phyloP scores from a whole-genome alignment of 2,888 invertebrate species.

The Hypolimnas misippus region DNA sequence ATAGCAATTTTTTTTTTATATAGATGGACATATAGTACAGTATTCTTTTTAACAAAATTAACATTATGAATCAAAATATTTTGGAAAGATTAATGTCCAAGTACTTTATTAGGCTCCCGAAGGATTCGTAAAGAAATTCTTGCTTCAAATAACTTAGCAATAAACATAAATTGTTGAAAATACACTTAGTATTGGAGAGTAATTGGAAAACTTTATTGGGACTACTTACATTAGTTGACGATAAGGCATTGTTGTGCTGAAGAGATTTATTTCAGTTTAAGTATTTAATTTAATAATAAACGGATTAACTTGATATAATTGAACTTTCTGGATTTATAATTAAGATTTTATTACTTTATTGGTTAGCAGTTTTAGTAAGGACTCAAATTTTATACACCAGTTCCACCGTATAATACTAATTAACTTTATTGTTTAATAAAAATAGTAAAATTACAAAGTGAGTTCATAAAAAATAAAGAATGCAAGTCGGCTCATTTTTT shows the following conservation, averaged over 20 bases:
- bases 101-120: neutral
- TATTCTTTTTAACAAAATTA: neutral
- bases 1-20: too few relatives aligned
- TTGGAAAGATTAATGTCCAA: neutral
- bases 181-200: slow-evolving; percentile 35
- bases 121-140: slow-evolving; percentile 27
- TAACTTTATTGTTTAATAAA: neutral
- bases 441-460: neutral
- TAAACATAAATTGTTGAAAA: slow-evolving; percentile 46
- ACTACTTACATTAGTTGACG: slow-evolving; percentile 38
- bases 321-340: neutral
- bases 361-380: neutral
- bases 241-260: slow-evolving; percentile 29
- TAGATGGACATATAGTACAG: too few relatives aligned
- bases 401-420: neutral
- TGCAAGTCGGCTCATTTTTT: too few relatives aligned
- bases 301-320: slow-evolving; percentile 11
- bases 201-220: slow-evolving; percentile 45
- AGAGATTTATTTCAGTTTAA: slow-evolving; percentile 20
- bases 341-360: neutral
- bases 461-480: neutral
- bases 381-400: neutral
- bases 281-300: slow-evolving; percentile 12
- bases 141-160: slow-evolving; percentile 35
- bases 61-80: neutral